These are phyloP conservation scores for Lagria hirta DNA, from an alignment of 2,888 invertebrate species.

Conservation along the genomic window DNA sequence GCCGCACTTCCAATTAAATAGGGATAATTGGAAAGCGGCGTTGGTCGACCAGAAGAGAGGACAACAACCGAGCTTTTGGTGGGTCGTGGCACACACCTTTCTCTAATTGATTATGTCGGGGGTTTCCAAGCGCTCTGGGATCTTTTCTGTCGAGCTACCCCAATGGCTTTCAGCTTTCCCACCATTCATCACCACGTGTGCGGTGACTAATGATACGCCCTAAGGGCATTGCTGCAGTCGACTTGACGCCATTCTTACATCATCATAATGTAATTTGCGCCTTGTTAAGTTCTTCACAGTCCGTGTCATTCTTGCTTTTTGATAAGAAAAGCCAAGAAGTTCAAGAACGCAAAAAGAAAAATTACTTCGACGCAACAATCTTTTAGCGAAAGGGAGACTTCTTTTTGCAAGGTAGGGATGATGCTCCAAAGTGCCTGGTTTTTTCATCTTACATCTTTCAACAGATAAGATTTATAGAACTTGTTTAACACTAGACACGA, in stretches of 20 bases:
- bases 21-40: constrained; percentile 28
- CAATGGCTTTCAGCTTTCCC: constrained; percentile 24
- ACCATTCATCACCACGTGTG: constrained; percentile 30
- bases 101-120: constrained; percentile 32
- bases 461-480: too few species aligned
- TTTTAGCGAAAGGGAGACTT: too few species aligned
- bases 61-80: constrained; percentile 19
- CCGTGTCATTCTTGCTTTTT: too few species aligned
- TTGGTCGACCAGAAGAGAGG: constrained; percentile 14
- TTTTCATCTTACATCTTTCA: too few species aligned
- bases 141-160: too few species aligned
- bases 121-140: too few species aligned
- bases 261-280: constrained; percentile 25
- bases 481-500: too few species aligned
- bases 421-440: too few species aligned
- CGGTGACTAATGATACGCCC: constrained; percentile 32
- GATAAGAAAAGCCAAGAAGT: too few species aligned
- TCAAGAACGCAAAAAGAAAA: too few species aligned
- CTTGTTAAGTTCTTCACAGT: constrained; percentile 22
- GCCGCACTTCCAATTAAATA: constrained; percentile 23
- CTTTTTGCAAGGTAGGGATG: too few species aligned
- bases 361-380: too few species aligned
- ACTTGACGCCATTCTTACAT: constrained; percentile 14
- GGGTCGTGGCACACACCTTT: constrained; percentile 27
- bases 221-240: constrained; percentile 19